Percentiles rank a stretch among this genome's conserved stretches.
Conservation (phyloP, 2,113 vertebrate species). For the Terrapene triunguis region DNA sequence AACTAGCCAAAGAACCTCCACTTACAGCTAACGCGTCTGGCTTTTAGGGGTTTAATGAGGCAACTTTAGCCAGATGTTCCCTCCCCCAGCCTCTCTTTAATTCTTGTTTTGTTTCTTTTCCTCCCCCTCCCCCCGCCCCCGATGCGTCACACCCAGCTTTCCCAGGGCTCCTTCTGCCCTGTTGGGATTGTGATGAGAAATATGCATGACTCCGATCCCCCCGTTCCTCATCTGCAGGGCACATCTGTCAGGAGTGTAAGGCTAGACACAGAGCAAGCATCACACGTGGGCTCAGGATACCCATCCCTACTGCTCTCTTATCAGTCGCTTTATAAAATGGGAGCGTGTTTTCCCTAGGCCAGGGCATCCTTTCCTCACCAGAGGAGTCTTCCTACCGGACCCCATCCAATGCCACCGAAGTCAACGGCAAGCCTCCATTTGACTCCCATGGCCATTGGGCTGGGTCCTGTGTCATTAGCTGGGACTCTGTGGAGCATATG, state of each 20-base stretch:
- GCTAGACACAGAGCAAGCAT: not conserved
- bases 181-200: not conserved
- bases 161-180: not conserved
- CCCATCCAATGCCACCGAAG: no score
- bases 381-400: not conserved
- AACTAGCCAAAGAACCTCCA: rapidly evolving
- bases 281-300: not conserved
- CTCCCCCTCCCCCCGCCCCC: no score
- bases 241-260: no score
- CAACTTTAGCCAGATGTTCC: rapidly evolving
- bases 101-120: no score
- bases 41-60: rapidly evolving
- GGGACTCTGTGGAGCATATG: not conserved
- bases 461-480: not conserved
- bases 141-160: not conserved
- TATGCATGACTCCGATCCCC: no score
- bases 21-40: rapidly evolving
- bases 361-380: not conserved
- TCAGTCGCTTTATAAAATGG: not conserved
- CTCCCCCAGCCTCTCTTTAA: not conserved
- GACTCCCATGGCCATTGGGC: not conserved
- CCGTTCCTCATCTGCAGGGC: no score
- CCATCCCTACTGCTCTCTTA: not conserved
- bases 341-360: not conserved
- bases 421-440: not conserved